Conservation (phyloP, 1,140 invertebrate species). For the Apis mellifera region Amel_HAv3.1 CM009933.2:8635501-8636000, state of each 20-base stretch:
- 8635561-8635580: not conserved
- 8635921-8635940: conserved; percentile 53
- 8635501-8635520: conserved; percentile 45
- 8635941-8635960: conserved; percentile 76
- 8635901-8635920: not conserved
- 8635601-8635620: not conserved
- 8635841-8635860: conserved; percentile 28
- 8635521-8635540: not conserved
- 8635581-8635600: too few species aligned
- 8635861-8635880: not conserved
- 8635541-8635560: not conserved
- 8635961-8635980: conserved; percentile 64
- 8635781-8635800: conserved; percentile 77
- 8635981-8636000: conserved; percentile 60
- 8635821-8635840: conserved; percentile 53
- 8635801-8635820: conserved; percentile 77
- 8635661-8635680: not conserved
- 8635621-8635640: too few species aligned
- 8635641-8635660: not conserved
- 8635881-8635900: not conserved
- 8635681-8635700: conserved; percentile 62
- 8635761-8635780: conserved; percentile 79
- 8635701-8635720: conserved; percentile 74
- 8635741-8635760: conserved; percentile 77
- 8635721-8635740: conserved; percentile 77